phyloP scores from a whole-genome alignment of 2,888 invertebrate genomes.

The Zaprionus lineosus region DNA sequence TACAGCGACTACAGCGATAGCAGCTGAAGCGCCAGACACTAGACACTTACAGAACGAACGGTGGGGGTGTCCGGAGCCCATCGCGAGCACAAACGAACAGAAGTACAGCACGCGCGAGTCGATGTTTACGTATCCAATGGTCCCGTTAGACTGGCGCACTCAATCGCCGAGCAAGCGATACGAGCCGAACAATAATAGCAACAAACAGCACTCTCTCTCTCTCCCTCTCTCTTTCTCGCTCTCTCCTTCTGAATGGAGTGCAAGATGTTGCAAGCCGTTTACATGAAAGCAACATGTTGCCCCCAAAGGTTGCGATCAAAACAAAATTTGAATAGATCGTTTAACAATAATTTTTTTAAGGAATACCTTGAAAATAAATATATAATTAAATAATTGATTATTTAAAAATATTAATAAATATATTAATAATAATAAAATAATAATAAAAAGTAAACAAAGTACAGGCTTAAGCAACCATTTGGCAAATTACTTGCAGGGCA shows the following conservation, averaged over 20 bases:
- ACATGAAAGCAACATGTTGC: not conserved
- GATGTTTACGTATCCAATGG: slow-evolving; percentile 76
- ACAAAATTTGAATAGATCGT: no score
- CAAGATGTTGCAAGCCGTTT: not conserved
- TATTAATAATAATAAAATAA: no score
- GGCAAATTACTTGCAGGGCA: no score
- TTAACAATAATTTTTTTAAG: no score
- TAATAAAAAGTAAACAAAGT: no score
- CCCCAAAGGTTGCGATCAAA: no score
- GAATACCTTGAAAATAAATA: no score
- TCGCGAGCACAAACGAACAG: slow-evolving; percentile 15
- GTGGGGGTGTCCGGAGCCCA: slow-evolving; percentile 23
- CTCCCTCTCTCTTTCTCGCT: not conserved
- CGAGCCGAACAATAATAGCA: slow-evolving; percentile 29
- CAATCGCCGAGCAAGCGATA: slow-evolving; percentile 13
- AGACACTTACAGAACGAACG: slow-evolving; percentile 39
- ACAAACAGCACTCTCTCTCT: slow-evolving; percentile 25
- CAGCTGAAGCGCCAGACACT: slow-evolving; percentile 12
- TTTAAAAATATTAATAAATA: no score
- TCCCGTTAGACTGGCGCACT: slow-evolving; percentile 67
- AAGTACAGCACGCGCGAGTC: slow-evolving; percentile 30
- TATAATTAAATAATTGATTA: no score
- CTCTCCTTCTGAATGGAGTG: not conserved
- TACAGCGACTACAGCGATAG: slow-evolving; percentile 46
- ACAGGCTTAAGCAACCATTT: no score